phyloP scores from a whole-genome alignment of 64 coral and sea anemone genomes.

The Stichodactyla helianthus region DNA sequence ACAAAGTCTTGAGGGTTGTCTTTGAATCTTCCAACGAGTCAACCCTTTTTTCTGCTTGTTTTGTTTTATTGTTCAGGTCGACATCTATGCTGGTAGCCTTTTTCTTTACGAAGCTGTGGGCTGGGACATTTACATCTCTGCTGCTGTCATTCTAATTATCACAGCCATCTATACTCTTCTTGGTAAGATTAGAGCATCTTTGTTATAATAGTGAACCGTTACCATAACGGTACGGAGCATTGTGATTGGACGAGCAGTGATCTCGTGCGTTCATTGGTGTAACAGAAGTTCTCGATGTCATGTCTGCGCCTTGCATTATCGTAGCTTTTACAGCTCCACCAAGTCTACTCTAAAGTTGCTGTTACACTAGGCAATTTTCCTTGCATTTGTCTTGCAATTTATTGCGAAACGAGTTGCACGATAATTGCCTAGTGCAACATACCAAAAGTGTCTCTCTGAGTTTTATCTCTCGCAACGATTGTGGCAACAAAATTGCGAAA shows the following conservation, averaged over 20 bases:
- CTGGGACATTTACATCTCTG: slow-evolving; percentile 69
- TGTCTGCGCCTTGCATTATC: too few species aligned
- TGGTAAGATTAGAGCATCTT: slow-evolving; percentile 31
- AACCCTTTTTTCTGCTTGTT: background rate
- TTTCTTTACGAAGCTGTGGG: slow-evolving; percentile 73
- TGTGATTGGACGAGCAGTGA: background rate
- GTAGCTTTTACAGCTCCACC: too few species aligned
- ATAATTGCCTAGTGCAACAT: too few species aligned
- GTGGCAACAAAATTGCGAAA: too few species aligned
- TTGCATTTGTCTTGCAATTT: too few species aligned
- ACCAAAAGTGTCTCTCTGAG: too few species aligned
- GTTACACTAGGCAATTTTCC: too few species aligned
- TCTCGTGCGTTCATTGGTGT: background rate
- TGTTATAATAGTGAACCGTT: background rate
- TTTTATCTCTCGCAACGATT: too few species aligned
- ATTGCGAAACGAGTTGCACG: too few species aligned
- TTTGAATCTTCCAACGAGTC: background rate
- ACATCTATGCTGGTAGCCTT: slow-evolving; percentile 73
- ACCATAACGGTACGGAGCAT: background rate
- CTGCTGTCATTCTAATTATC: slow-evolving; percentile 57
- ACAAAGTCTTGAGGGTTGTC: too few species aligned
- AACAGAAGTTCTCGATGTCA: too few species aligned
- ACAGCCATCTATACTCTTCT: slow-evolving; percentile 65
- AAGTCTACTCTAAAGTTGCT: too few species aligned
- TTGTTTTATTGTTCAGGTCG: slow-evolving; percentile 32